Conservation (phyloP, 2,113 vertebrate genomes). For the Odobenus rosmarus region DNA sequence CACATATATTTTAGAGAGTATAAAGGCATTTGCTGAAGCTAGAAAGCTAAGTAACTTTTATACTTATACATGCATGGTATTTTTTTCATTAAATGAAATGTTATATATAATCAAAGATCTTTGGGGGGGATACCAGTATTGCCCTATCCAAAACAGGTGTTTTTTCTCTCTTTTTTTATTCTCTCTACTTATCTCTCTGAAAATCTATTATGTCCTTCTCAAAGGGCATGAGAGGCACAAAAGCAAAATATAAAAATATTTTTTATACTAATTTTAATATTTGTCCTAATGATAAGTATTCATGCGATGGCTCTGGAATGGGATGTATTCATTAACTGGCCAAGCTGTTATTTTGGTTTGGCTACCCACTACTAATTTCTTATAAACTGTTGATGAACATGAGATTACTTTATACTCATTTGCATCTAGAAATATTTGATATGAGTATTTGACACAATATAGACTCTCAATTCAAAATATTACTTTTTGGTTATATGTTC, state of each 20-base stretch:
- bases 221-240: background rate
- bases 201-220: background rate
- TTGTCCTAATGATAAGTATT: background rate
- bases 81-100: conserved; percentile 32
- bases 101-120: background rate
- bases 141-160: background rate
- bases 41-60: background rate
- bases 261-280: background rate
- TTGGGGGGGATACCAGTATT: background rate
- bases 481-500: background rate
- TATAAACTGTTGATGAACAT: background rate
- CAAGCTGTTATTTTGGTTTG: background rate
- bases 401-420: background rate
- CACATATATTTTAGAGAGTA: background rate
- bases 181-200: background rate
- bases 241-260: background rate
- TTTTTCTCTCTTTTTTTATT: conserved; percentile 3
- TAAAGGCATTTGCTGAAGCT: background rate
- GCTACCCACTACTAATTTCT: background rate
- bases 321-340: background rate
- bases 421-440: conserved; percentile 27
- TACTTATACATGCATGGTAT: background rate
- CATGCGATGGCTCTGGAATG: background rate
- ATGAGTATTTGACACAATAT: background rate
- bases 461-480: conserved; percentile 1